Base-by-base conservation (phyloP, 2,888 invertebrate species). In the Meta bourneti region DNA sequence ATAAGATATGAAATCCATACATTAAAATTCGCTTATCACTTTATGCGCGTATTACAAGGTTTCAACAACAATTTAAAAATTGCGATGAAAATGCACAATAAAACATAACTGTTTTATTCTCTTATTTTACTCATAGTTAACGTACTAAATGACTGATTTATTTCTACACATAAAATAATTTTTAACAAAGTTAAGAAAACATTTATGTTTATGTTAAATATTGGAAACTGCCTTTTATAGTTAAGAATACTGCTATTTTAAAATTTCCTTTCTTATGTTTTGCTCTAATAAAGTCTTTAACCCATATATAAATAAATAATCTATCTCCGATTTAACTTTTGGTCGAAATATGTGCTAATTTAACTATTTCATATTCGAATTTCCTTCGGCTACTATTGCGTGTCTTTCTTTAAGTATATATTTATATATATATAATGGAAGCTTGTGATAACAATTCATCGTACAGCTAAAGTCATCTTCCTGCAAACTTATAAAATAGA, bases 401-500 rank as follows among this genome's bases (percentile, higher is more conserved):
- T 72, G 34, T 78, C 52, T 78, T 52, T 34, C 34, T 19, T 78
- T 79, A 20, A 61, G 61, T 61, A 61, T 16, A 61, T 61, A 61
- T 61, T 16, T 61, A 16, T 16, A 16, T 61, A 11, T 61, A 61
- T 84, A 84, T 48, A 84, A 61, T 84, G 84, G 84, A 84, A 84
- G 84, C 84, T 75, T 84, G 54, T 75, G 84, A 48, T 84, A 75
- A 54, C n/a, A 52, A 71, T 54, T 52, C 72, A 82, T 71, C 82
- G 69, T 51, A 54, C 72, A 82, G 51, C 84, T 75, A 75, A 13
- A 75, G 34, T 54, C n/a, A 34, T 48, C 61, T 54, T 87, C 52
- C 70, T 72, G 48, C 34, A 49, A 85, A 87, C 71, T 87, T 80
- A 87, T 20, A 87, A 87, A 87, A 87, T 87, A 87, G 87, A 71